Conservation (phyloP, 2,113 vertebrate genomes). For the Trichomycterus rosablanca region DNA sequence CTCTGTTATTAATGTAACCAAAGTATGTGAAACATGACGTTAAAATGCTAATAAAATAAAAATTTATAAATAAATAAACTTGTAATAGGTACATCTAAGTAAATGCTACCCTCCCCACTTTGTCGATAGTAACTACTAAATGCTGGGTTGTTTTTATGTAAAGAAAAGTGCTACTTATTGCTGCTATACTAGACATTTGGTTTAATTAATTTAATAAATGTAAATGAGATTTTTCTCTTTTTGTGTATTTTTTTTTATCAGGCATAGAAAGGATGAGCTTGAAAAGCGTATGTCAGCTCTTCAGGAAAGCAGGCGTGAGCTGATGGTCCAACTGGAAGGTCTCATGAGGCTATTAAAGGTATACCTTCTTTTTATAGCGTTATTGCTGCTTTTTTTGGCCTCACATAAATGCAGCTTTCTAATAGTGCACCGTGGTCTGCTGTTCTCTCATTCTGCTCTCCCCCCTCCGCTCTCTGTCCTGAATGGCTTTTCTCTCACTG, state of each 20-base stretch:
- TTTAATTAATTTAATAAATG: background rate
- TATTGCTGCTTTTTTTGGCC: background rate
- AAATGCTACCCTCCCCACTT: no score
- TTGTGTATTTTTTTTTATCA: conserved; percentile 49
- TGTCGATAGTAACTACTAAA: no score
- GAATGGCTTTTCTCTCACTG: conserved; percentile 39
- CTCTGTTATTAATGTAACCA: no score
- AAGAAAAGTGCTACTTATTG: no score
- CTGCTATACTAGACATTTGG: no score
- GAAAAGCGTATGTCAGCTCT: conserved; percentile 92
- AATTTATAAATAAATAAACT: no score
- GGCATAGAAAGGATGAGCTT: conserved; percentile 92
- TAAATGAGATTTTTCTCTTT: background rate
- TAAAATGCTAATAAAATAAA: no score
- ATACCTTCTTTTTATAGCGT: conserved; percentile 18
- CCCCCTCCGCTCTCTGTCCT: background rate
- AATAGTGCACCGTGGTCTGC: background rate
- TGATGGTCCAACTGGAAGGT: conserved; percentile 95
- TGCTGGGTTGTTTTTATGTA: no score
- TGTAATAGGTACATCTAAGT: no score
- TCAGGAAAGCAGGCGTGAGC: conserved; percentile 88
- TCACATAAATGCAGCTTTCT: background rate
- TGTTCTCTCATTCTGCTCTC: conserved; percentile 8
- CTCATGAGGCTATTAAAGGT: conserved; percentile 97
- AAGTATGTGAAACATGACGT: no score